Conservation (phyloP, 1,140 invertebrate genomes). For the Aphidius ervi region DNA sequence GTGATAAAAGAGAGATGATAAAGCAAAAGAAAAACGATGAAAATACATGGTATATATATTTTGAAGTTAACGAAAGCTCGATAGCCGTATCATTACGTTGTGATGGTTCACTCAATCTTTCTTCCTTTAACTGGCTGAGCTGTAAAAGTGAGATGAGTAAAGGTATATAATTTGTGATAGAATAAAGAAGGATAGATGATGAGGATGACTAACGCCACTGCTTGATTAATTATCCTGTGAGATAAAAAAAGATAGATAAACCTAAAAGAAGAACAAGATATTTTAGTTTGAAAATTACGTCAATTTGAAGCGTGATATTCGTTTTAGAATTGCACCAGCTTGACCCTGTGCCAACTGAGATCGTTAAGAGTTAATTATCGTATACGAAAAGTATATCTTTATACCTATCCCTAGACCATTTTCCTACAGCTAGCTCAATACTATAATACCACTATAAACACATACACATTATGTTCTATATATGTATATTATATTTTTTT, state of each 20-base stretch:
- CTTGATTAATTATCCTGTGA: constrained; percentile 27
- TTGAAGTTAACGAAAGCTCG: constrained; percentile 18
- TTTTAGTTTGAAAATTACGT: constrained; percentile 60
- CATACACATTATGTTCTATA: background rate
- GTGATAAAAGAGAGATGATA: no score
- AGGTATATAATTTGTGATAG: no score
- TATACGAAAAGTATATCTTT: constrained; percentile 21
- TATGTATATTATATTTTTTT: background rate
- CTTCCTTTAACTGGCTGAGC: background rate
- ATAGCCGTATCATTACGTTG: constrained; percentile 19
- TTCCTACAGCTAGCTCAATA: constrained; percentile 1
- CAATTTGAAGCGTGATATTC: constrained; percentile 76
- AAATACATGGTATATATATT: no score
- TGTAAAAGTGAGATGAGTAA: no score
- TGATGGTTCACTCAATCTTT: constrained; percentile 1
- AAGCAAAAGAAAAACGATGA: no score
- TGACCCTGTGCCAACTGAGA: constrained; percentile 85
- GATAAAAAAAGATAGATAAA: constrained; percentile 59
- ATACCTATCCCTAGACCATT: background rate
- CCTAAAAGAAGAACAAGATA: constrained; percentile 21
- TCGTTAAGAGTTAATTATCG: constrained; percentile 61
- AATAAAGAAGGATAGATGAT: constrained; percentile 1
- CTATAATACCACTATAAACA: no score
- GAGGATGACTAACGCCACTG: constrained; percentile 13
- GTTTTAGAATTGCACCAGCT: constrained; percentile 73